Conservation (phyloP, 2,888 invertebrate genomes). For the Tetropium fuscum region DNA sequence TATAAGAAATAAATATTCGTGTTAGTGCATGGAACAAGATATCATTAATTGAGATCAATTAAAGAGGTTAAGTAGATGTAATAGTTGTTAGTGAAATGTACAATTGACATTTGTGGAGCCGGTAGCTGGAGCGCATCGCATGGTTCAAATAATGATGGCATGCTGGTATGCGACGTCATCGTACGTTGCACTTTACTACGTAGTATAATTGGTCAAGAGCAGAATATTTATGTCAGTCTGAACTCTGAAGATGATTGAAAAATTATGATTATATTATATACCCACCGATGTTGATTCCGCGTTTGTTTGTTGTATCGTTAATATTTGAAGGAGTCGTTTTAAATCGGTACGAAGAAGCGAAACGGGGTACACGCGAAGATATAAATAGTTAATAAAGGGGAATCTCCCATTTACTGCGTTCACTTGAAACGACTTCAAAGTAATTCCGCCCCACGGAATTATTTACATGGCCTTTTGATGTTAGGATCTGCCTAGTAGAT, state of each 20-base stretch:
- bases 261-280: too few species aligned
- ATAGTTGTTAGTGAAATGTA: conserved; percentile 59
- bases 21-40: conserved; percentile 50
- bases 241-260: too few species aligned
- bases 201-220: too few species aligned
- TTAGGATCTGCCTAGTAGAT: conserved; percentile 45
- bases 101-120: conserved; percentile 54
- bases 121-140: conserved; percentile 38
- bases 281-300: too few species aligned
- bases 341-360: conserved; percentile 18
- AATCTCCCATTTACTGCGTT: conserved; percentile 7
- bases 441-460: conserved; percentile 57
- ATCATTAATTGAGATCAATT: conserved; percentile 62
- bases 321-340: conserved; percentile 10
- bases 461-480: conserved; percentile 61
- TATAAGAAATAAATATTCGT: conserved; percentile 50
- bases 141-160: too few species aligned
- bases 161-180: conserved; percentile 30
- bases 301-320: background rate
- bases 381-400: conserved; percentile 30
- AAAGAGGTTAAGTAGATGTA: conserved; percentile 63
- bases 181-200: conserved; percentile 13
- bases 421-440: conserved; percentile 53
- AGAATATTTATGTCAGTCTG: too few species aligned
- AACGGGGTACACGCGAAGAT: conserved; percentile 15